Evolutionary conservation across 2,113 vertebrate species (phyloP).

Genomic region (Apus apus): DNA sequence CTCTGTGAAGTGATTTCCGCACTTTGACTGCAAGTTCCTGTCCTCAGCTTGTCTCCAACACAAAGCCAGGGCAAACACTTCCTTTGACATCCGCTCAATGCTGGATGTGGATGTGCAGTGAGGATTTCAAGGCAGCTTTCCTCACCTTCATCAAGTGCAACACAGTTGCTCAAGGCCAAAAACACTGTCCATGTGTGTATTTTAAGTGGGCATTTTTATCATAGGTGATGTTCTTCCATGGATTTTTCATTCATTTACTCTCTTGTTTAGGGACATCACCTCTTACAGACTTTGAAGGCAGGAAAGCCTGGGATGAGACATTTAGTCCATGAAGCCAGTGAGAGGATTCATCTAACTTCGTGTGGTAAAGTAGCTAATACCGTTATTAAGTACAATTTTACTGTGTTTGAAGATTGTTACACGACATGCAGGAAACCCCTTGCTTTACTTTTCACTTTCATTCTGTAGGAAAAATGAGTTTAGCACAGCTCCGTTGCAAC

Average conservation of each 20-base stretch:
- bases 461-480: neutral
- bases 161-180: neutral
- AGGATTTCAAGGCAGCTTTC: neutral
- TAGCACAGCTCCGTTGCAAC: neutral
- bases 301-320: neutral
- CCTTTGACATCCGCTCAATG: neutral
- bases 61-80: neutral
- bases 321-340: neutral
- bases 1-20: neutral
- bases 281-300: neutral
- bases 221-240: neutral
- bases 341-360: neutral
- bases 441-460: neutral
- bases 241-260: neutral
- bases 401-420: neutral
- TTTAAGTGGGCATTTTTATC: neutral
- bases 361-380: neutral
- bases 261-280: neutral
- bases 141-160: neutral
- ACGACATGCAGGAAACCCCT: neutral
- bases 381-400: neutral
- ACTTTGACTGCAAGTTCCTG: neutral
- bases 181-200: neutral
- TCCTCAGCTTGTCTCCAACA: neutral
- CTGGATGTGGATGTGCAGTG: neutral